A percentile compares a stretch with the other conserved stretches of the same genome.
Conservation (phyloP, 2,888 invertebrate genomes). For the Drosophila tanythrix region DNA sequence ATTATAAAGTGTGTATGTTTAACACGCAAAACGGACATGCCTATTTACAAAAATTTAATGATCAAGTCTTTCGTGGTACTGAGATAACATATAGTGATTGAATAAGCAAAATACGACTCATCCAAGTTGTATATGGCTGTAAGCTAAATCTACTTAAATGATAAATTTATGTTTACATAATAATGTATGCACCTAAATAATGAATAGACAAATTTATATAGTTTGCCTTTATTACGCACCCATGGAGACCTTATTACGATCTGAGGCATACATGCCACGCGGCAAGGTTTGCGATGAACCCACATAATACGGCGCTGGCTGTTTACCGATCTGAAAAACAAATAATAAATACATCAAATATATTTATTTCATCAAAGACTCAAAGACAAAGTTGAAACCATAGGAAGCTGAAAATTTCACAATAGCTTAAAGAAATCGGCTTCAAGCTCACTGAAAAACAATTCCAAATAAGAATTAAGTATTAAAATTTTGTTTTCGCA, state of each 20-base stretch:
- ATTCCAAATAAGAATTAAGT: no score
- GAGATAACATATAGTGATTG: conserved; percentile 1
- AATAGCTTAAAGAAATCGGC: not conserved
- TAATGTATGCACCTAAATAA: conserved; percentile 2
- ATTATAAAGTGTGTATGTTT: not conserved
- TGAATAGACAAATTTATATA: not conserved
- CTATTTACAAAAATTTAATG: not conserved
- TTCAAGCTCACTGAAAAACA: not conserved
- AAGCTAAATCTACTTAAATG: conserved; percentile 1
- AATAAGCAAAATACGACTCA: conserved; percentile 2
- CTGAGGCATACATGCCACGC: conserved; percentile 86
- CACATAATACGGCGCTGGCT: conserved; percentile 84
- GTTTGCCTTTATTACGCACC: conserved; percentile 75
- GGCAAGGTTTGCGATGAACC: conserved; percentile 85
- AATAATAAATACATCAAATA: not conserved
- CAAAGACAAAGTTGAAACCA: not conserved
- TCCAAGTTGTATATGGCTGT: not conserved
- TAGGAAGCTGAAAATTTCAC: not conserved
- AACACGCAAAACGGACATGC: not conserved
- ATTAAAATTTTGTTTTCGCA: not conserved
- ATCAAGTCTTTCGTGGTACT: conserved; percentile 1
- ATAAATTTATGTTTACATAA: not conserved
- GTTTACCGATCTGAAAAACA: conserved; percentile 83
- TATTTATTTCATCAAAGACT: not conserved
- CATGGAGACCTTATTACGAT: conserved; percentile 84